Base-by-base conservation (phyloP, 2,888 invertebrate species). In the Camptogramma bilineatum region DNA sequence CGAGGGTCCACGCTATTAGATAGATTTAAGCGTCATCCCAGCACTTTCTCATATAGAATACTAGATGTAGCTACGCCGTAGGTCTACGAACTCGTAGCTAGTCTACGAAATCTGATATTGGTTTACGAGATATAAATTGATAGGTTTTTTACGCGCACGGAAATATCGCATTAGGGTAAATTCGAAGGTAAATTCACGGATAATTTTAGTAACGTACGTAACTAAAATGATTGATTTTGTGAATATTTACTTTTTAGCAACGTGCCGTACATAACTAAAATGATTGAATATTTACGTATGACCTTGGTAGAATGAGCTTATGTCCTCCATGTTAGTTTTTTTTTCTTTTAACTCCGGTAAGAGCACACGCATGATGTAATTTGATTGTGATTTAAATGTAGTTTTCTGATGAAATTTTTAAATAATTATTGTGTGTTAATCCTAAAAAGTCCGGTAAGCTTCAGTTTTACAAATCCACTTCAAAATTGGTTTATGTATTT, bases 1-100 rank as follows among this genome's bases (percentile, higher is more conserved):
- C 63, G 58, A 46, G 69, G 66, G 70, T 69, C 69, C 54, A 66
- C 48, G 66, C 61, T 66, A 66, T 70, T 70, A 69, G 62, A 66
- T 67, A 67, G 64, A 70, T 72, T 69, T 70, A 72, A 64, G 64
- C 50, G 55, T 52, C 61, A 64, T 52, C 21, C 55, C 52, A 54
- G 31, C 52, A 59, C 50, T 64, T 64, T 62, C 55, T 68, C 64
- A 62, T 58, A 46, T 59, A 44, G 4, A 5, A 13, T 44, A 16
- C 7, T 54, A 46, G 44, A 4, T 17, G 48, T 21, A 47, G 18
- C 52, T 52, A 52, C 52, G 53, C 44, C 44, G 42, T 48, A 42
- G 28, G 34, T 21, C 53, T 53, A 53, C 53, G 54, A 46, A 10
- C n/a, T 42, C 42, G 42, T 48, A 50, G 24, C 13, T 3, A 10